phyloP scores from a whole-genome alignment of 1,140 invertebrate species.

The Drosophila simulans region DNA sequence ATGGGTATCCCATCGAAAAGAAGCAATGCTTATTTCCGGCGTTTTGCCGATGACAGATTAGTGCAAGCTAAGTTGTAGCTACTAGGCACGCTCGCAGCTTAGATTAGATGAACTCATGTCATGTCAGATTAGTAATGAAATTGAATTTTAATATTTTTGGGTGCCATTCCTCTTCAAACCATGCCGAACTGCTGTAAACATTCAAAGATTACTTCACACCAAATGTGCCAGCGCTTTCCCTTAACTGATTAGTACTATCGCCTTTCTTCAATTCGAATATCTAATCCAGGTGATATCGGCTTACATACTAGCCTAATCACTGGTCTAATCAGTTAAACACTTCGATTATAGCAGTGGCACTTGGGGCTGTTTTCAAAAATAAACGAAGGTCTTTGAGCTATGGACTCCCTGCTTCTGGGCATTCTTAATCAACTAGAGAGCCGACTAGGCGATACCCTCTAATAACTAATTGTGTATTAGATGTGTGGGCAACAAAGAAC shows the following conservation, averaged over 20 bases:
- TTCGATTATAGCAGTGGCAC: conserved; percentile 14
- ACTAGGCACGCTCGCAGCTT: too few relatives aligned
- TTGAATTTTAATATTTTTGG: conserved; percentile 5
- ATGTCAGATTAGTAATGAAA: conserved; percentile 18
- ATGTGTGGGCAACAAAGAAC: background rate
- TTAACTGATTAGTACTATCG: conserved; percentile 28
- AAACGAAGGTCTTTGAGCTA: background rate
- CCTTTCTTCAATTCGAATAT: conserved; percentile 35
- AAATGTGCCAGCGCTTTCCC: background rate
- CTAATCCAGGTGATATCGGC: conserved; percentile 17
- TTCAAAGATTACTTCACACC: background rate
- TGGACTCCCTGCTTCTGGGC: conserved; percentile 1
- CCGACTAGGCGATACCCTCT: background rate
- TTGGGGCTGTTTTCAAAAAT: conserved; percentile 8
- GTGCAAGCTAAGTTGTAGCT: background rate
- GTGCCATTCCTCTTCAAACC: too few relatives aligned
- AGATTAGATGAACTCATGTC: background rate
- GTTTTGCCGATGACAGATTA: conserved; percentile 12
- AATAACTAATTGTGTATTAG: background rate
- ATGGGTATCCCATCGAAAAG: conserved; percentile 11
- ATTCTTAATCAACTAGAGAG: background rate
- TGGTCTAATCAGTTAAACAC: conserved; percentile 13
- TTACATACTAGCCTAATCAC: conserved; percentile 11
- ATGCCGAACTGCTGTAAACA: background rate
- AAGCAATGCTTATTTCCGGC: conserved; percentile 16